These are phyloP conservation scores for Bombus superbus DNA, from an alignment of 1,140 invertebrate species.

Conservation along the genomic window DNA sequence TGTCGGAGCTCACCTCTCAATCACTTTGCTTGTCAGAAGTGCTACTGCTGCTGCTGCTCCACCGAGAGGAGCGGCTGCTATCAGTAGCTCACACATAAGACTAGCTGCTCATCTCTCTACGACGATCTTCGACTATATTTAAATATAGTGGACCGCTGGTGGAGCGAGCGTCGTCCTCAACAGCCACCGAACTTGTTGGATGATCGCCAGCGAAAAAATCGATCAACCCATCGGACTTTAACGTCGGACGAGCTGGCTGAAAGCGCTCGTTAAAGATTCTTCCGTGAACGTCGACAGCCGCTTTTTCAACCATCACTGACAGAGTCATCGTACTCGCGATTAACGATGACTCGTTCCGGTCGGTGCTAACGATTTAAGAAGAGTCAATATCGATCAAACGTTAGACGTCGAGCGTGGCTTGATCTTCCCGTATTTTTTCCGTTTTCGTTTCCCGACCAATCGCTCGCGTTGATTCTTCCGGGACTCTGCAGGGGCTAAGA, in stretches of 20 bases:
- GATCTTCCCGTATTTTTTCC: not conserved
- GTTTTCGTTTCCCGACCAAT: not conserved
- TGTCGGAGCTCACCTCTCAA: constrained; percentile 60
- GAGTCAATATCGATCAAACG: not conserved
- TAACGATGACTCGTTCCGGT: too few species aligned
- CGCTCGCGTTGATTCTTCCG: too few species aligned
- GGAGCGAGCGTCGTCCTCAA: constrained; percentile 65
- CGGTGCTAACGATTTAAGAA: not conserved
- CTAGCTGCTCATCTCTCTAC: constrained; percentile 48
- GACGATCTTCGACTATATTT: constrained; percentile 74
- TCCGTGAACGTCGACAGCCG: not conserved
- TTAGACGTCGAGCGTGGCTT: not conserved
- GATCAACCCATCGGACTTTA: constrained; percentile 44
- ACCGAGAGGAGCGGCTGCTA: constrained; percentile 46
- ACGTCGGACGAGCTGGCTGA: not conserved
- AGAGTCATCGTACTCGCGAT: not conserved
- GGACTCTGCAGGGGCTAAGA: too few species aligned
- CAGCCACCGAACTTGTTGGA: constrained; percentile 66
- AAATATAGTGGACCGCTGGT: constrained; percentile 73
- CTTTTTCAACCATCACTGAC: not conserved
- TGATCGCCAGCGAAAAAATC: constrained; percentile 60
- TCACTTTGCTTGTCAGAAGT: constrained; percentile 59
- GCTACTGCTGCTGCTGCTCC: constrained; percentile 38
- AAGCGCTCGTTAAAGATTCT: not conserved
- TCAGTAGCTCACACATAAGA: constrained; percentile 55